phyloP scores from a whole-genome alignment of 2,113 vertebrate species.

The Podarcis cretensis region DNA sequence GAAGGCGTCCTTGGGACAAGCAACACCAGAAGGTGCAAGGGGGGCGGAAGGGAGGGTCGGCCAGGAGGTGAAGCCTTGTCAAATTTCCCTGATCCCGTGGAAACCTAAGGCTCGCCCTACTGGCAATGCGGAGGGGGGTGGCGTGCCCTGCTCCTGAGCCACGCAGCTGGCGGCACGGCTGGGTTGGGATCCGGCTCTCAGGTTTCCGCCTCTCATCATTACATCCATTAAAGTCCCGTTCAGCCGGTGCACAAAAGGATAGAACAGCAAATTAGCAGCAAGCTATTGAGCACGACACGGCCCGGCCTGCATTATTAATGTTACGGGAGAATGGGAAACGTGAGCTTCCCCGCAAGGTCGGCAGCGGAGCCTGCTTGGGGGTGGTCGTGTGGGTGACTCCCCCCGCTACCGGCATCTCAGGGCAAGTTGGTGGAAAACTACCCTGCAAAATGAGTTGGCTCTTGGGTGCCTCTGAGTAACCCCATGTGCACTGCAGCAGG shows the following conservation, averaged over 20 bases:
- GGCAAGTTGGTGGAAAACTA: neutral
- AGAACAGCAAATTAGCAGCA: slow-evolving; percentile 63
- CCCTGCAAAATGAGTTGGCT: neutral
- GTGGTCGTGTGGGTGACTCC: neutral
- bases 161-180: slow-evolving; percentile 50
- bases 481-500: neutral
- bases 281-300: slow-evolving; percentile 59
- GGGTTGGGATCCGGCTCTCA: slow-evolving; percentile 45
- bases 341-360: slow-evolving; percentile 39
- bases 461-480: neutral
- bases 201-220: slow-evolving; percentile 60
- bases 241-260: slow-evolving; percentile 51
- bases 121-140: neutral
- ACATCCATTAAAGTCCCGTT: slow-evolving; percentile 64
- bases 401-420: too few species aligned
- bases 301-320: slow-evolving; percentile 59
- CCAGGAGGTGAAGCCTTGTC: neutral
- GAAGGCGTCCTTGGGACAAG: slow-evolving; percentile 16
- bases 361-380: neutral
- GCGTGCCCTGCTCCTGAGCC: slow-evolving; percentile 22
- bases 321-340: slow-evolving; percentile 49
- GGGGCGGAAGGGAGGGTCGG: neutral
- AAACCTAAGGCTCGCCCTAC: slow-evolving; percentile 17
- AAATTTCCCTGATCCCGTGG: slow-evolving; percentile 29
- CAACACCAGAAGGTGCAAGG: slow-evolving; percentile 14